Evolutionary conservation across 2,888 invertebrate species (phyloP).

Genomic region (Pachliopta kotzebuea): DNA sequence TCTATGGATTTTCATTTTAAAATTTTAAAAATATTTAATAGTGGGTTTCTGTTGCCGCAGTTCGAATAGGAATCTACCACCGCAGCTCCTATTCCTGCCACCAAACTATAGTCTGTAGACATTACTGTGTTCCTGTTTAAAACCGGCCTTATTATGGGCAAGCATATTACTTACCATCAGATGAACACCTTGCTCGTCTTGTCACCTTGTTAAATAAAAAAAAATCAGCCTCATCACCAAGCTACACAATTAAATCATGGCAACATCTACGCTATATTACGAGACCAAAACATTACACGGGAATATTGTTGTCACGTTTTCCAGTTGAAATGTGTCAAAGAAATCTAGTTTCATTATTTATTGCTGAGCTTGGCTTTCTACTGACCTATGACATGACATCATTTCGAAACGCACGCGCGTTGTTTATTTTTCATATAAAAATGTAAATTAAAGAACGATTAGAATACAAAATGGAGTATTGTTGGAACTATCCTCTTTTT

Average conservation of each 20-base stretch:
- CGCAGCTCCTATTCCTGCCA: too few species aligned
- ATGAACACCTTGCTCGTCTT: too few species aligned
- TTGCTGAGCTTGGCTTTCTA: slow-evolving; percentile 61
- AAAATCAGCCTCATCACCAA: too few species aligned
- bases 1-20: too few species aligned
- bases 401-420: slow-evolving; percentile 52
- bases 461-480: slow-evolving; percentile 57
- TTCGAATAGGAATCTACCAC: too few species aligned
- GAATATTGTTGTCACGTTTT: slow-evolving; percentile 35
- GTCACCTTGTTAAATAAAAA: too few species aligned
- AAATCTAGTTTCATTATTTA: slow-evolving; percentile 37
- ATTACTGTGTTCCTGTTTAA: too few species aligned
- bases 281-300: slow-evolving; percentile 34
- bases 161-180: too few species aligned
- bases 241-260: not conserved
- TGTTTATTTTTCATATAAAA: slow-evolving; percentile 51
- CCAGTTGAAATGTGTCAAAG: slow-evolving; percentile 32
- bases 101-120: too few species aligned
- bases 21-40: too few species aligned
- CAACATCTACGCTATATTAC: slow-evolving; percentile 31
- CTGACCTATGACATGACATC: slow-evolving; percentile 66
- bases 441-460: slow-evolving; percentile 50
- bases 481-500: slow-evolving; percentile 35
- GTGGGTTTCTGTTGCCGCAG: too few species aligned
- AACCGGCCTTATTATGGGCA: too few species aligned